Conservation (phyloP, 2,113 vertebrate genomes). For the Sterrhoptilus dennistouni region DNA sequence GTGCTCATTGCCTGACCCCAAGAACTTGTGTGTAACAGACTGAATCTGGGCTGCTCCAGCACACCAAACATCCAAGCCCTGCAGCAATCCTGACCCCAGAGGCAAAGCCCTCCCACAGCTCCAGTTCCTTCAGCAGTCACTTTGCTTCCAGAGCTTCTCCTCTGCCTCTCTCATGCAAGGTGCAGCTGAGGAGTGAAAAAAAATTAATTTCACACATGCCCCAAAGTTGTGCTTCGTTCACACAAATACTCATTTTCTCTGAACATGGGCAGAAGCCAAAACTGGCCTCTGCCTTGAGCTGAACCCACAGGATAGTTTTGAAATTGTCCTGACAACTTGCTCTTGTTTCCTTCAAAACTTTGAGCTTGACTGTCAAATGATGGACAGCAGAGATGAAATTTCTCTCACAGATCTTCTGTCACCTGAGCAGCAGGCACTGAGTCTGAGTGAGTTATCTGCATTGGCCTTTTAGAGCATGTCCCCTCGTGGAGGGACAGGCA, state of each 20-base stretch:
- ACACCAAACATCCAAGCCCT: not conserved
- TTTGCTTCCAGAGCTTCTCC: not conserved
- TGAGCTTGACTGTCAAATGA: not conserved
- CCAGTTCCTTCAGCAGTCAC: not conserved
- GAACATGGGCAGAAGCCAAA: not conserved
- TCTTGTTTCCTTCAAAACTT: not conserved
- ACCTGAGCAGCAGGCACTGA: not conserved
- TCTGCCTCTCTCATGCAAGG: not conserved
- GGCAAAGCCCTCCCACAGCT: not conserved
- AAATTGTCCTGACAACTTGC: not conserved
- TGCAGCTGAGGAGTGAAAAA: not conserved
- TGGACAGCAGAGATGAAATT: not conserved
- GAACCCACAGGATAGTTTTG: not conserved
- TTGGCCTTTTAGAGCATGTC: not conserved
- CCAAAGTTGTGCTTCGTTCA: not conserved
- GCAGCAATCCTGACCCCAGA: not conserved
- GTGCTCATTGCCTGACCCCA: fast-evolving
- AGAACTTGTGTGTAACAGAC: fast-evolving
- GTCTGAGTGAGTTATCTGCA: not conserved
- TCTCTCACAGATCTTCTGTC: not conserved
- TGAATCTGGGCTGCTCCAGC: not conserved
- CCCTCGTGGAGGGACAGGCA: not conserved
- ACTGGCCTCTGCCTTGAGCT: not conserved
- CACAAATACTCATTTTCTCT: not conserved
- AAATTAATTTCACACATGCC: not conserved